These are phyloP conservation scores for Melanerpes formicivorus DNA, from an alignment of 2,113 vertebrate genomes.

Conservation along the genomic window DNA sequence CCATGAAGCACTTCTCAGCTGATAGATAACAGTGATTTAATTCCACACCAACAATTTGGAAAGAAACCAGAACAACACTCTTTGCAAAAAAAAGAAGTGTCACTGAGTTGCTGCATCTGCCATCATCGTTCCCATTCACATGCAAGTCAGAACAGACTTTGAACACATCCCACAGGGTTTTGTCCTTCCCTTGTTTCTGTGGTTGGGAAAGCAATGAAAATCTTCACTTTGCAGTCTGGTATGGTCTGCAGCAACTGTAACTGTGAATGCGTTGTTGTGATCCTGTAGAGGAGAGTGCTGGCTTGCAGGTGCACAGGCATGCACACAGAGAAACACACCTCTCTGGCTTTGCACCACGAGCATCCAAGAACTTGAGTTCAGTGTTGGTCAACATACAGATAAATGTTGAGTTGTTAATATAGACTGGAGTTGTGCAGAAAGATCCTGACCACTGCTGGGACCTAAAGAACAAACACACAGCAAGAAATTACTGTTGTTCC, in stretches of 20 bases:
- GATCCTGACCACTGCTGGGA: not conserved
- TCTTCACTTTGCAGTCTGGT: not conserved
- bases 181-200: not conserved
- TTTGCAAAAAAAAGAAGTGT: not conserved
- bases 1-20: not conserved
- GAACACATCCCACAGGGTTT: not conserved
- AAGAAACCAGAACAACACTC: rapidly evolving
- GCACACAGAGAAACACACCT: not conserved
- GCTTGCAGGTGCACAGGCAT: not conserved
- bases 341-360: not conserved
- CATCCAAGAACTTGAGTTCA: not conserved
- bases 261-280: not conserved
- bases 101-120: not conserved
- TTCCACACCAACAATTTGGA: not conserved
- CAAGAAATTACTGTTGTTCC: not conserved
- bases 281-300: not conserved
- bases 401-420: not conserved
- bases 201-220: slow-evolving; percentile 10
- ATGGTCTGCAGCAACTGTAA: not conserved
- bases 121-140: not conserved
- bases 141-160: not conserved
- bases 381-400: not conserved
- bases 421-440: not conserved
- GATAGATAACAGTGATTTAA: not conserved
- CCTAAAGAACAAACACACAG: not conserved